These are phyloP conservation scores for Drosophila maculinotata DNA, from an alignment of 2,888 invertebrate species.

Conservation along the genomic window DNA sequence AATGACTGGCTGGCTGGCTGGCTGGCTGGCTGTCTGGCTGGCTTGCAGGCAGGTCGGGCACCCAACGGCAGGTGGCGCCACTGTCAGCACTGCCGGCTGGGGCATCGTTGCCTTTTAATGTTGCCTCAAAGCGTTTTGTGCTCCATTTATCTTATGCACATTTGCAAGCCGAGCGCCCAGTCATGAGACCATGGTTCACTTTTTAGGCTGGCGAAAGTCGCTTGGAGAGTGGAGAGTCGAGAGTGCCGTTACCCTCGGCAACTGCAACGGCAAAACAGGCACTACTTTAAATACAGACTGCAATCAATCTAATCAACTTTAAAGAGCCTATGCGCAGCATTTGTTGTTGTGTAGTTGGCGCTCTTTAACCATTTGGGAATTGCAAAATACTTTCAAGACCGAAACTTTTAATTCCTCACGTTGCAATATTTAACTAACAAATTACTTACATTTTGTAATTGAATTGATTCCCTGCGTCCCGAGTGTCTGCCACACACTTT, in stretches of 20 bases:
- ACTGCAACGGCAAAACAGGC: background rate
- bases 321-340: conserved; percentile 2
- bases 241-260: no score
- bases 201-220: conserved; percentile 25
- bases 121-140: conserved; percentile 68
- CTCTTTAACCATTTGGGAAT: no score
- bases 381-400: no score
- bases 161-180: conserved; percentile 25
- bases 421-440: background rate
- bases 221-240: no score
- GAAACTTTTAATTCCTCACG: no score
- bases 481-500: no score
- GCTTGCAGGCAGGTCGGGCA: conserved; percentile 3
- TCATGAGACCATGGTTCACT: conserved; percentile 19
- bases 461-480: conserved; percentile 24
- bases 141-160: conserved; percentile 69
- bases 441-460: conserved; percentile 11
- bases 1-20: background rate
- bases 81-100: conserved; percentile 25
- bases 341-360: background rate
- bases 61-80: conserved; percentile 50
- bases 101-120: conserved; percentile 60
- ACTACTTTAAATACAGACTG: conserved; percentile 3
- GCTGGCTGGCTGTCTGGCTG: background rate
- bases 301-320: conserved; percentile 27